Evolutionary conservation across 2,113 vertebrate species (phyloP).

Genomic region (Acrocephalus arundinaceus): DNA sequence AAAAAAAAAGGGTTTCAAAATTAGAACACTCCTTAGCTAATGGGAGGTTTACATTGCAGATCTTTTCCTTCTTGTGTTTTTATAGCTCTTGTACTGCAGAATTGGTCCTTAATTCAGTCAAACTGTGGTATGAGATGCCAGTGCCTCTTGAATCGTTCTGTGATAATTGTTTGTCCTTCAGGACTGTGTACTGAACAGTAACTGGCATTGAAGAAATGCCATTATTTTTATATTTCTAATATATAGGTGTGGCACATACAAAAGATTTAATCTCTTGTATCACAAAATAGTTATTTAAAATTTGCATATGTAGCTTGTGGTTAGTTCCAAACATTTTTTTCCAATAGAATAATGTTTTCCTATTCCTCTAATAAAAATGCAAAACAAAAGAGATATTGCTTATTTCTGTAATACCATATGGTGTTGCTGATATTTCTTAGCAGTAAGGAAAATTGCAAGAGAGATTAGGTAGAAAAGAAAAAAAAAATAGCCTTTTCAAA

Average conservation of each 20-base stretch:
- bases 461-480: not conserved
- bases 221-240: not conserved
- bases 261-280: not conserved
- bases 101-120: not conserved
- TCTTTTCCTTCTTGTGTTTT: not conserved
- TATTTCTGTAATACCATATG: not conserved
- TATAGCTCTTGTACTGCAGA: not conserved
- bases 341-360: not conserved
- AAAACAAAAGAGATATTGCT: not conserved
- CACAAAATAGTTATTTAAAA: not conserved
- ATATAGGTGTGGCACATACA: not conserved
- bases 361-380: not conserved
- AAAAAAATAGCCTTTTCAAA: conserved; percentile 36
- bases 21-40: not conserved
- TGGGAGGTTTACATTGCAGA: not conserved
- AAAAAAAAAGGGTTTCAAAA: not conserved
- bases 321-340: not conserved
- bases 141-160: not conserved
- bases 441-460: conserved; percentile 5
- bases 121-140: not conserved
- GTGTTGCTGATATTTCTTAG: conserved; percentile 11
- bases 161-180: conserved; percentile 22
- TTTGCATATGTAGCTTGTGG: not conserved
- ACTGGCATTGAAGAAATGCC: not conserved
- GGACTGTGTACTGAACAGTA: not conserved